Evolutionary conservation across 2,888 invertebrate genomes (phyloP), one percentile per base, ranked within the genome.

Genomic region (Cheilosia impressa): DNA sequence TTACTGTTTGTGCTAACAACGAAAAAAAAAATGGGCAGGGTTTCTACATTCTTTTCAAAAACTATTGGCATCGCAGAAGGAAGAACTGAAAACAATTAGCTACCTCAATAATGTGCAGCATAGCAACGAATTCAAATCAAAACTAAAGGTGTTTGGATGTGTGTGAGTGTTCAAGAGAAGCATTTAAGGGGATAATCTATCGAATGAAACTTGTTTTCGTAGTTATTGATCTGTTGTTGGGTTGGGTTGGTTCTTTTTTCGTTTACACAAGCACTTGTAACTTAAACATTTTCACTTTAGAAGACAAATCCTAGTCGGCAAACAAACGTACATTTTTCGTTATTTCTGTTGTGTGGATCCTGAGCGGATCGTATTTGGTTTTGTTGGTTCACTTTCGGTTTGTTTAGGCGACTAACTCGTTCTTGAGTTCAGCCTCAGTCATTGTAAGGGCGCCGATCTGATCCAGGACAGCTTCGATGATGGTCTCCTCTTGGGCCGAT

Each of bases 371-470:
- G 31, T 41, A 19, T 63, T 43, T 62, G 57, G 17, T 62, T 63
- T 45, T 66, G 58, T 43, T 13, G 52, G 3, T 27, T 60, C 31
- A 19, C 24, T 52, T 24, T 52, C 13, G 19, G 27, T 57, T 41
- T 34, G 15, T 60, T 84, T 81, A 80, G 76, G 69, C 81, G 58
- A 88, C 87, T 75, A 87, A 88, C 87, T 88, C 89, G 83, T 89
- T 89, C 63, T 88, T 88, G 6, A 88, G 77, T 84, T 88, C 89
- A 57, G 87, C 87, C 22, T 88, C 88, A 83, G 83, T 87, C 88
- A 88, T 88, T n/a, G 82, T 69, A 24, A 82, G 45, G 0, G 66
- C 55, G 38, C 58, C 77, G 50, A 81, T 80, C 60, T 77, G 80
- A 75, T 87, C 83, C 80, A 84, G 55, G 2, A 80, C 77, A 55